Evolutionary conservation across 2,888 invertebrate genomes (phyloP), one percentile per base, ranked within the genome.

Genomic region (Andrena hattorfiana): DNA sequence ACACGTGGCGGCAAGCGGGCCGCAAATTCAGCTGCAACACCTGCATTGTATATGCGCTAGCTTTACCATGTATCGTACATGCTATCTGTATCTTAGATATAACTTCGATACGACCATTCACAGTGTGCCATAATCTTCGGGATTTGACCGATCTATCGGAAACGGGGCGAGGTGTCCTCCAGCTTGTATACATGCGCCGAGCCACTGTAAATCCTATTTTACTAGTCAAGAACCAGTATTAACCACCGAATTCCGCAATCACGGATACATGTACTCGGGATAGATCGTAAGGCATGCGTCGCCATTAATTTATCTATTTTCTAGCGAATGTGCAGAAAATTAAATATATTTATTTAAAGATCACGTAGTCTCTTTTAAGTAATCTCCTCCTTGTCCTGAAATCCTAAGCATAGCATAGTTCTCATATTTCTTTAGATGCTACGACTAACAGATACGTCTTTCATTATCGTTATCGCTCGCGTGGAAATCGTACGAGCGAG

Each of bases 161-260:
- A 42, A 42, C 42, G 13, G 16, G 42, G 42, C 42, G 42, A 13
- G 51, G 35, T 67, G 23, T 51, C 7, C 35, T 74, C n/a, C 13
- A 23, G 8, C 56, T 26, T 42, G 26, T 30, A 8, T 70, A 1
- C 60, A 28, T 28, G 16, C 42, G 42, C 42, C 42, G 8, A 42
- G 56, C 32, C 48, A 67, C 72, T 70, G 26, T 32, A 26, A 51
- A 63, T 62, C 6, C 82, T 81, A 79, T 80, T 49, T 81, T 73
- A 70, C 91, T 91, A 91, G 91, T 91, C 91, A 89, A 83, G 73
- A 77, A 42, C 59, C 91, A 91, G 91, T 91, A 91, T 91, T 91
- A 88, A 78, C 30, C 70, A 67, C 73, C 30, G n/a, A 75, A 49
- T 66, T 48, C 51, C 63, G 16, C 73, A 23, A n/a, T 32, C 20